Percentiles rank a stretch among this genome's conserved stretches.
These are phyloP conservation scores for Ophthalmolycus amberensis DNA, from an alignment of 2,113 vertebrate genomes.

Conservation along the genomic window DNA sequence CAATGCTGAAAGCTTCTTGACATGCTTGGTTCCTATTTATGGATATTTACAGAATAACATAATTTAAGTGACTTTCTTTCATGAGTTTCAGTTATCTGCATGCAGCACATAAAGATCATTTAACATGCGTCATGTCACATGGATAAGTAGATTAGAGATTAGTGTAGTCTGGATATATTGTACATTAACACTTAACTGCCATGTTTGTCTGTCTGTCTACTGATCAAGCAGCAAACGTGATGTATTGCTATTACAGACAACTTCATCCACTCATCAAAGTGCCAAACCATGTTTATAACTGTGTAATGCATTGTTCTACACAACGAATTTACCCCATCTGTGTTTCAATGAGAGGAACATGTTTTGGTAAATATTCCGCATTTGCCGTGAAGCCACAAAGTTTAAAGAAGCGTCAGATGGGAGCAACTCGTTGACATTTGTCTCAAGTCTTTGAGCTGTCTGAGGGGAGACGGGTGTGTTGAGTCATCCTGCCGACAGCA, in stretches of 20 bases:
- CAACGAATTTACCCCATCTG: not conserved
- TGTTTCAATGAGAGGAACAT: not conserved
- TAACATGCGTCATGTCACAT: not conserved
- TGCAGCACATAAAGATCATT: not conserved
- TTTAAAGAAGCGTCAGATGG: not conserved
- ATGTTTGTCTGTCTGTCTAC: not conserved
- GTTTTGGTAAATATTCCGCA: not conserved
- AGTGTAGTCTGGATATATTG: not conserved
- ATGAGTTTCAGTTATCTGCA: not conserved
- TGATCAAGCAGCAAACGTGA: not conserved
- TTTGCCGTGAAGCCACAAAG: not conserved
- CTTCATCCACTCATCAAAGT: not conserved
- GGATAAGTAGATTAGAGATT: not conserved
- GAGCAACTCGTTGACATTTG: not conserved
- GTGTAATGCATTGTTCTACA: not conserved
- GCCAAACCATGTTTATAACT: not conserved
- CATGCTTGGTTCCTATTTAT: not conserved
- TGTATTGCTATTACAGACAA: not conserved
- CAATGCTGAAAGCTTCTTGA: not conserved
- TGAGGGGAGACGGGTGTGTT: not conserved
- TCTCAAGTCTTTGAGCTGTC: conserved; percentile 25
- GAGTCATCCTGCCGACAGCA: conserved; percentile 40
- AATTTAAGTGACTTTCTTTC: not conserved
- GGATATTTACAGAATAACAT: not conserved
- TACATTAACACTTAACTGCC: not conserved